These are phyloP conservation scores for Dioctria linearis DNA, from an alignment of 2,888 invertebrate genomes.

Conservation along the genomic window DNA sequence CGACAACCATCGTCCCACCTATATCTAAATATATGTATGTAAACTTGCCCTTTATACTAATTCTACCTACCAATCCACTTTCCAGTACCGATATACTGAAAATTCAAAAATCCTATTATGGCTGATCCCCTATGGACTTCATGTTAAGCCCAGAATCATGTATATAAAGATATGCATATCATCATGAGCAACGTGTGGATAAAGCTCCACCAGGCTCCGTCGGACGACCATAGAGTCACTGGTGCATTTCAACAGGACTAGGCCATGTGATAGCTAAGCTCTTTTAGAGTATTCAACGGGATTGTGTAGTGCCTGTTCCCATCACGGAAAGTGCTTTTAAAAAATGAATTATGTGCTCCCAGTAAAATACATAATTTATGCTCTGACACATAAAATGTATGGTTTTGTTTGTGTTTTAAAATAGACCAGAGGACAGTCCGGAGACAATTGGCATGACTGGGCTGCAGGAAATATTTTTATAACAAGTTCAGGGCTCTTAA, in stretches of 20 bases:
- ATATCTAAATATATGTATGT: background rate
- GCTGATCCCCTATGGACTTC: slow-evolving; percentile 51
- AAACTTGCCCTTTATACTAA: slow-evolving; percentile 23
- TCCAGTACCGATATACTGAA: slow-evolving; percentile 37
- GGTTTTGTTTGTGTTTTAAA: slow-evolving; percentile 49
- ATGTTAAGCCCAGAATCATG: slow-evolving; percentile 50
- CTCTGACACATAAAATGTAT: slow-evolving; percentile 50
- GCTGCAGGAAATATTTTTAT: background rate
- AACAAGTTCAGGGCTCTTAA: background rate
- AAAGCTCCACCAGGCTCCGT: slow-evolving; percentile 21
- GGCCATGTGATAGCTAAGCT: slow-evolving; percentile 44
- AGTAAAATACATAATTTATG: slow-evolving; percentile 51
- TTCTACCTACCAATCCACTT: background rate
- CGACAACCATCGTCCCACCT: background rate
- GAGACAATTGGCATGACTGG: slow-evolving; percentile 15
- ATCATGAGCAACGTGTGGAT: slow-evolving; percentile 52
- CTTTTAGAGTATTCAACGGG: slow-evolving; percentile 40
- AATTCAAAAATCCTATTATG: slow-evolving; percentile 52
- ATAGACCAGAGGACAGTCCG: slow-evolving; percentile 41
- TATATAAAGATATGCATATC: slow-evolving; percentile 49
- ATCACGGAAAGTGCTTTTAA: slow-evolving; percentile 53
- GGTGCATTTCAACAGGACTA: slow-evolving; percentile 48
- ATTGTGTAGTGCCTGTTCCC: slow-evolving; percentile 49
- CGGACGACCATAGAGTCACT: slow-evolving; percentile 9
- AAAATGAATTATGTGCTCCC: slow-evolving; percentile 51